Base-by-base conservation (phyloP, 2,113 vertebrate species). In the Colaptes auratus region DNA sequence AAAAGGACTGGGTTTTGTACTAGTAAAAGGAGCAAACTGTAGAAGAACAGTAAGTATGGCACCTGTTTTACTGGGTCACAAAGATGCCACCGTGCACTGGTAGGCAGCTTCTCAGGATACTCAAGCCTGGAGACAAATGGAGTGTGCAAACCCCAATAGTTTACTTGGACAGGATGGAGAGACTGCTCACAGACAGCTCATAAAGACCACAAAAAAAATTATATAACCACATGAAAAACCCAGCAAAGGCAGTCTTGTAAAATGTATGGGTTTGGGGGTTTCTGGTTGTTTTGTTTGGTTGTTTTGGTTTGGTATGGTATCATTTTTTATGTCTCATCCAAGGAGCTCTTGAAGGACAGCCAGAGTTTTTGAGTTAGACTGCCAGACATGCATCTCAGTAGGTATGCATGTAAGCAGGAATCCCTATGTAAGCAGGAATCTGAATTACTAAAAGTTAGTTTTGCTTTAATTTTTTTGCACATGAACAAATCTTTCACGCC, bases 21-120 rank as follows among this genome's bases (percentile, higher is more conserved):
- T 39, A 61, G 36, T 35, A 35, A 44, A 82, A 56, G 4, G 4
- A 86, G 33, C 21, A 84, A 87, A 53, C 0, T 39, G 7, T 56
- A 78, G 8, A 35, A 59, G 24, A 73, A 5, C 10, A 48, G 10
- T 53, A 81, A 73, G n/a, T 60, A 74, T 27, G 7, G 10, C 42
- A 81, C 4, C 14, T 42, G 42, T 21, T 7, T 28, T 46, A 36
- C 25, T 0, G 0, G 10, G 42, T 35, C 18, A 36, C 24, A 70
- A 82, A 76, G 21, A 91, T 7, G 15, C 30, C 35, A 63, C 16
- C 9, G 15, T 25, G 28, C 6, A 15, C 7, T n/a, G 19, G 6
- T 15, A 14, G 16, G 30, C 15, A 76, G 15, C 27, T 58, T 35
- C 42, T 44, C 39, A 75, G 61, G 33, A 56, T 2, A 9, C 44